Evolutionary conservation across 2,797 vertebrate genomes (phyloP).

Genomic region (Lacerta agilis): DNA sequence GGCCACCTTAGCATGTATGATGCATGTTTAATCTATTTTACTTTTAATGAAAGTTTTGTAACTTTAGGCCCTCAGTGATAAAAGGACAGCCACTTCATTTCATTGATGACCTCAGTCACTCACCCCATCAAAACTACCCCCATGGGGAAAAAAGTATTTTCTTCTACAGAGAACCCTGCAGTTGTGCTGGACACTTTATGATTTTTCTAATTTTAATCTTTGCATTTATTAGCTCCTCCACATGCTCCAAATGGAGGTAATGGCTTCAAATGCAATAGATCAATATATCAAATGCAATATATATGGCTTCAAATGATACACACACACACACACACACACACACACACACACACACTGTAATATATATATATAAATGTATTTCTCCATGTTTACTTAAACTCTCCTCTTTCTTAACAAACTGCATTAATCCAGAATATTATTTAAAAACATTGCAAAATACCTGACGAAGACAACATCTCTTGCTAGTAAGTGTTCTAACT

Average conservation of each 20-base stretch:
- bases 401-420: constrained; percentile 30
- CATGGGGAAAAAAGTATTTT: background rate
- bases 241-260: constrained; percentile 14
- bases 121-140: background rate
- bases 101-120: background rate
- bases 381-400: background rate
- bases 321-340: background rate
- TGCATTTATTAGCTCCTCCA: constrained; percentile 13
- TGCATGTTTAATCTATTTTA: constrained; percentile 33
- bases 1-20: constrained; percentile 16
- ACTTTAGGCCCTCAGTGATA: constrained; percentile 23
- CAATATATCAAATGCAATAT: constrained; percentile 26
- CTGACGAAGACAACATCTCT: background rate
- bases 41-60: constrained; percentile 36
- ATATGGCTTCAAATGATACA: background rate
- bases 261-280: background rate
- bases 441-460: constrained; percentile 24
- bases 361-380: too few species aligned
- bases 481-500: background rate
- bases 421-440: constrained; percentile 5
- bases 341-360: background rate
- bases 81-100: constrained; percentile 38
- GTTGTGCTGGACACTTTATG: background rate
- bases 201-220: constrained; percentile 19
- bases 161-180: background rate